Base-by-base conservation (phyloP, 1,140 invertebrate genomes). In the Drosophila pruinosa region DNA sequence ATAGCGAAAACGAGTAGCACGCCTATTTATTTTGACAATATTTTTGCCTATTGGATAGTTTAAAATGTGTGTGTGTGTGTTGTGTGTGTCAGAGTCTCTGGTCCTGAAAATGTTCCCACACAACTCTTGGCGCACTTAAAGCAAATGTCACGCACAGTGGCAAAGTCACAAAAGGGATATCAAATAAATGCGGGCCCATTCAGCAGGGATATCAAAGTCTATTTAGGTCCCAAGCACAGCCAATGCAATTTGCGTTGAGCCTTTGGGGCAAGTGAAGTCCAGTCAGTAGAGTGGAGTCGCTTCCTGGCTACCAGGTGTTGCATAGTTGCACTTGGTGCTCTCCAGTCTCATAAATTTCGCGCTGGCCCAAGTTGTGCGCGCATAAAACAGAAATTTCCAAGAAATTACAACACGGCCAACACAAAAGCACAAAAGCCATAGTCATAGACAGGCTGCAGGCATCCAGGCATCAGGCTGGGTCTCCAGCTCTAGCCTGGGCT, bases 111-210 rank as follows among this genome's bases (percentile, higher is more conserved):
- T 69, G 39, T 85, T 85, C 80, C 80, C 80, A 83, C 54, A 67
- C 80, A 86, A 78, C 45, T 75, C 56, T 71, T 41, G 54, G 48
- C 58, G 68, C 81, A 83, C 81, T 85, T 81, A 86, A 86, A 81
- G 80, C 77, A 88, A 85, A 88, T 86, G 81, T 86, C 81, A 86
- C 81, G 81, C 81, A 86, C 81, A 86, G 82, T 86, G 81, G 73
- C 78, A 52, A 72, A 75, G 56, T 69, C 78, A 85, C 76, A 80
- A 80, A 71, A 61, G 70, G 82, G 82, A 85, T 86, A 86, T 85
- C 69, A 78, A 81, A 73, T 85, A 69, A 62, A 85, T 86, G 81
- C 81, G 81, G 81, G 81, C 56, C 74, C 82, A 86, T 86, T 86
- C 70, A 64, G 63, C 64, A 62, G 41, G 59, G 43, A 65, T 56